phyloP scores from a whole-genome alignment of 1,140 invertebrate genomes.

The Micrasema minimum region DNA sequence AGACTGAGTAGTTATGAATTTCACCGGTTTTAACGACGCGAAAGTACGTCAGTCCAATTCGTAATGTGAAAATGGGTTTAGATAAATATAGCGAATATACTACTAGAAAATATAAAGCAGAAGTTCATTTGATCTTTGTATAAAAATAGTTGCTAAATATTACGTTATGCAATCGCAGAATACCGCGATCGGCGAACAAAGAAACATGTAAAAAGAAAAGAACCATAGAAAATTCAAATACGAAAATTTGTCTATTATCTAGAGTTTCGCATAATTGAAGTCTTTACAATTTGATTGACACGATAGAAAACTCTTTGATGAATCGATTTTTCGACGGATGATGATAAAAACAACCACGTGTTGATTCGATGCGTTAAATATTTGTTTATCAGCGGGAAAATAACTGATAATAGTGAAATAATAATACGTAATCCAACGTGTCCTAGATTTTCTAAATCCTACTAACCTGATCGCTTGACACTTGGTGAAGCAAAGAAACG shows the following conservation, averaged over 20 bases:
- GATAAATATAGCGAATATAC: conserved; percentile 21
- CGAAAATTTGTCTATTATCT: no score
- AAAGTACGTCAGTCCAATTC: conserved; percentile 25
- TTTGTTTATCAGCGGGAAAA: no score
- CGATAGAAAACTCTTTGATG: no score
- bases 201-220: no score
- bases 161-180: conserved; percentile 5
- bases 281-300: no score
- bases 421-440: no score
- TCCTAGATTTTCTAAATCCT: neutral
- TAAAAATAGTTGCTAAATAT: neutral
- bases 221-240: no score
- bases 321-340: no score
- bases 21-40: conserved; percentile 33
- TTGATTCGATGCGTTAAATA: no score
- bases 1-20: conserved; percentile 37
- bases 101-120: conserved; percentile 20
- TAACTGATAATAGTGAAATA: no score
- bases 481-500: neutral
- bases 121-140: conserved; percentile 28
- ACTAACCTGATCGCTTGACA: neutral
- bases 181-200: conserved; percentile 1
- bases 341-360: no score
- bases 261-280: no score
- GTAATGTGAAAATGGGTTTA: conserved; percentile 8